phyloP scores from a whole-genome alignment of 1,140 invertebrate genomes.

The Pseudomyrmex sp. region DNA sequence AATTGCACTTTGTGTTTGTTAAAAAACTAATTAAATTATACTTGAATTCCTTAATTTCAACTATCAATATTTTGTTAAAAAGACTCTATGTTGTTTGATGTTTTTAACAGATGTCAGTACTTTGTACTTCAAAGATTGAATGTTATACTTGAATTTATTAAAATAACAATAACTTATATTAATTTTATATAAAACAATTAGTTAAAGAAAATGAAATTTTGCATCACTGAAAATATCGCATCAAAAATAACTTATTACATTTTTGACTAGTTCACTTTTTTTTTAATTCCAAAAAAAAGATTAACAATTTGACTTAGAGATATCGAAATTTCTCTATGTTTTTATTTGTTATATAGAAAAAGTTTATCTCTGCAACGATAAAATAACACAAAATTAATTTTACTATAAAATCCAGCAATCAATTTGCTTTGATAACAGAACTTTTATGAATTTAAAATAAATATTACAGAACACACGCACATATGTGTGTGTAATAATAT shows the following conservation, averaged over 20 bases:
- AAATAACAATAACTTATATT: too few relatives aligned
- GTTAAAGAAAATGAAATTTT: neutral
- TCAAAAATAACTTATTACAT: neutral
- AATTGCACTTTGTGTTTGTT: neutral
- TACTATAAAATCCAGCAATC: constrained; percentile 19
- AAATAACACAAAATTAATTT: constrained; percentile 42
- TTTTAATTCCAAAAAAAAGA: constrained; percentile 3
- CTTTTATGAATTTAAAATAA: constrained; percentile 34
- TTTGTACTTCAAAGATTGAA: neutral
- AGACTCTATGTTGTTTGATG: neutral
- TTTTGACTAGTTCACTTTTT: neutral
- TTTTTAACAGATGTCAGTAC: constrained; percentile 24
- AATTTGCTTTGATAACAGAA: constrained; percentile 30
- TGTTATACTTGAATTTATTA: neutral
- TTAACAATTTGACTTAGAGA: neutral
- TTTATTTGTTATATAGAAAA: neutral
- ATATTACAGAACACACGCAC: neutral
- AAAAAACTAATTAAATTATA: neutral
- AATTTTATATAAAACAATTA: neutral
- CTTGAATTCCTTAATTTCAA: neutral
- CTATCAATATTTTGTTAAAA: constrained; percentile 25
- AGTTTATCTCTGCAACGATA: constrained; percentile 11
- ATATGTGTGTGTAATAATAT: constrained; percentile 13
- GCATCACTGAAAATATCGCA: neutral
- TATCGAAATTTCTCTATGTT: neutral